Evolutionary conservation across 1,140 invertebrate species (phyloP).

Genomic region (Zaprionus africanus): DNA sequence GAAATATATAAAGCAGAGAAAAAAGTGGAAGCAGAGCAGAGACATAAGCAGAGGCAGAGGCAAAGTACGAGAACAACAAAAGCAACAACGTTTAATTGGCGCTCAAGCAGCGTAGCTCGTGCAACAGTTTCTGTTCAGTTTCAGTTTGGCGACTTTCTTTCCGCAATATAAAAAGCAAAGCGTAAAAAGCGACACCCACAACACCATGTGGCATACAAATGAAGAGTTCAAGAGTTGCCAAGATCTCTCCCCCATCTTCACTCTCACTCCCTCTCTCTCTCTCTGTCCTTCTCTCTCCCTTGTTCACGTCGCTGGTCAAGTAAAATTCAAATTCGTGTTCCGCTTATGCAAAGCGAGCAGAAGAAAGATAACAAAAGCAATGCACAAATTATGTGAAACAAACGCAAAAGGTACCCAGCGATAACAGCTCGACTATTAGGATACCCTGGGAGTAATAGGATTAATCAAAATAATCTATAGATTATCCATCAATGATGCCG

Average conservation of each 20-base stretch:
- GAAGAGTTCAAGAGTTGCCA: constrained; percentile 40
- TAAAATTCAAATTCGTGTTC: constrained; percentile 38
- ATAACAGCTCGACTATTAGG: background rate
- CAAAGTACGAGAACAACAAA: constrained; percentile 11
- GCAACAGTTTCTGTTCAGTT: constrained; percentile 31
- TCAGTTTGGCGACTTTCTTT: constrained; percentile 42
- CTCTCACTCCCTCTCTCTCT: constrained; percentile 2
- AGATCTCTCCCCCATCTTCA: constrained; percentile 20
- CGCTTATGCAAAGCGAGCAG: constrained; percentile 47
- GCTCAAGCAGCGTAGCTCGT: constrained; percentile 31
- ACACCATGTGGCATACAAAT: constrained; percentile 47
- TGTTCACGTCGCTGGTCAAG: constrained; percentile 5
- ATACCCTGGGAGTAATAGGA: background rate
- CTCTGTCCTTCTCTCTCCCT: background rate
- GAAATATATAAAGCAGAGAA: background rate
- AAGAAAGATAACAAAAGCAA: constrained; percentile 42
- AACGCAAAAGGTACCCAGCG: background rate
- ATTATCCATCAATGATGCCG: background rate
- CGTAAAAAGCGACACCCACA: constrained; percentile 48
- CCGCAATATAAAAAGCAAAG: constrained; percentile 23
- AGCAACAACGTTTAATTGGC: constrained; percentile 27
- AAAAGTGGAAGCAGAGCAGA: background rate
- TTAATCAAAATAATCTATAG: background rate
- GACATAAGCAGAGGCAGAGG: background rate
- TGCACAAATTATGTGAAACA: constrained; percentile 51